Evolutionary conservation across 2,888 invertebrate genomes (phyloP).

Genomic region (Cerceris ruficornis): DNA sequence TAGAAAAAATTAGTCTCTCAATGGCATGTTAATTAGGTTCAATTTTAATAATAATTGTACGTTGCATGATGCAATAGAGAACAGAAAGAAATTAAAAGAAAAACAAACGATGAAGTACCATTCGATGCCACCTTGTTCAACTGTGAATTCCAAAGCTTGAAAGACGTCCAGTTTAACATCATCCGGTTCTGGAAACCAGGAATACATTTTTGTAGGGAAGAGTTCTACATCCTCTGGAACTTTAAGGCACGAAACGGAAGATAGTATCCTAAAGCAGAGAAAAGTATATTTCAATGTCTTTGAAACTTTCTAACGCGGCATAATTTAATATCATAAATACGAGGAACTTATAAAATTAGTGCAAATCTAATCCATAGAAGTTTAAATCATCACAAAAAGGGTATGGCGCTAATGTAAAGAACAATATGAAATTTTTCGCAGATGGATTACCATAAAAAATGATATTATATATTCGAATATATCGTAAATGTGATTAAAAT

Average conservation of each 20-base stretch:
- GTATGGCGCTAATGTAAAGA: no score
- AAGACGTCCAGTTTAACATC: slow-evolving; percentile 82
- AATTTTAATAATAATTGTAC: no score
- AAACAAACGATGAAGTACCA: slow-evolving; percentile 83
- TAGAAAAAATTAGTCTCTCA: neutral
- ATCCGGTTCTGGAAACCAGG: slow-evolving; percentile 83
- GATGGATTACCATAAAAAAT: no score
- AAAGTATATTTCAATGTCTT: neutral
- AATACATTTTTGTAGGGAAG: slow-evolving; percentile 87
- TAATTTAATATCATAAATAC: no score
- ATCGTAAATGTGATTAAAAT: no score
- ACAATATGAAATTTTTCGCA: no score
- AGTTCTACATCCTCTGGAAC: slow-evolving; percentile 86
- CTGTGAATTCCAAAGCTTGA: slow-evolving; percentile 87
- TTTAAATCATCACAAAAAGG: no score
- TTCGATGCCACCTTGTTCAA: slow-evolving; percentile 89
- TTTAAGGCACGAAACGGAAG: slow-evolving; percentile 85
- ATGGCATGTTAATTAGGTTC: no score
- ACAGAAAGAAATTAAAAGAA: slow-evolving; percentile 3
- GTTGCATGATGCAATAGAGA: no score
- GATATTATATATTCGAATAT: no score
- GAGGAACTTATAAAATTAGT: no score
- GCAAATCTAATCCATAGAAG: no score
- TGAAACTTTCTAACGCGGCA: neutral
- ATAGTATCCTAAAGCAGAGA: slow-evolving; percentile 84